A percentile compares a stretch with the other conserved stretches of the same genome.
phyloP scores from a whole-genome alignment of 2,797 vertebrate genomes.

The Sphenopsis melanotis region DNA sequence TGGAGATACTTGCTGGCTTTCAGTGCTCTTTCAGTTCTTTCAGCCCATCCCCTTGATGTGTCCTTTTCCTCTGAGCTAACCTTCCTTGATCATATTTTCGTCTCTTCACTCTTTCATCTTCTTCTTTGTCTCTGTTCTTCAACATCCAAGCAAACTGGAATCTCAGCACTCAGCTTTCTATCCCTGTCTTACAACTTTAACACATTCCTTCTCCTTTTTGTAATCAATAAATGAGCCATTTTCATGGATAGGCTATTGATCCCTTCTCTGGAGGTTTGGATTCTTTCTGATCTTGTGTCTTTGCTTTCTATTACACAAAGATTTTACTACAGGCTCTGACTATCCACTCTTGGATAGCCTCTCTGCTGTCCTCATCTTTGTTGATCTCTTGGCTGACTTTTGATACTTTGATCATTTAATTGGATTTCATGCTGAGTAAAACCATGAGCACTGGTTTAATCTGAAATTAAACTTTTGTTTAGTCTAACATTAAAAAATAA shows the following conservation, averaged over 20 bases:
- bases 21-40: not conserved
- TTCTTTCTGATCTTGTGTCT: constrained; percentile 36
- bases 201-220: not conserved
- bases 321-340: not conserved
- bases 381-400: not conserved
- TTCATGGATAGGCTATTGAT: constrained; percentile 16
- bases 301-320: not conserved
- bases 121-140: constrained; percentile 2
- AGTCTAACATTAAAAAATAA: constrained; percentile 7
- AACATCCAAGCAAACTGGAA: not conserved
- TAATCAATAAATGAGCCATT: not conserved
- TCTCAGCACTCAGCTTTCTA: not conserved
- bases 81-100: not conserved
- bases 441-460: not conserved
- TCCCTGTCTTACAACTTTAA: not conserved
- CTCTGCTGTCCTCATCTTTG: not conserved
- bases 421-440: constrained; percentile 13
- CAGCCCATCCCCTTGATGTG: not conserved
- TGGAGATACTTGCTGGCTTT: not conserved
- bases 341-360: not conserved
- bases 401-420: constrained; percentile 23
- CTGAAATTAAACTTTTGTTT: constrained; percentile 26
- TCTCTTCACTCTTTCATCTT: not conserved
- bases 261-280: not conserved
- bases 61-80: not conserved